phyloP scores from a whole-genome alignment of 2,888 invertebrate species.

The Euzophera pinguis region DNA sequence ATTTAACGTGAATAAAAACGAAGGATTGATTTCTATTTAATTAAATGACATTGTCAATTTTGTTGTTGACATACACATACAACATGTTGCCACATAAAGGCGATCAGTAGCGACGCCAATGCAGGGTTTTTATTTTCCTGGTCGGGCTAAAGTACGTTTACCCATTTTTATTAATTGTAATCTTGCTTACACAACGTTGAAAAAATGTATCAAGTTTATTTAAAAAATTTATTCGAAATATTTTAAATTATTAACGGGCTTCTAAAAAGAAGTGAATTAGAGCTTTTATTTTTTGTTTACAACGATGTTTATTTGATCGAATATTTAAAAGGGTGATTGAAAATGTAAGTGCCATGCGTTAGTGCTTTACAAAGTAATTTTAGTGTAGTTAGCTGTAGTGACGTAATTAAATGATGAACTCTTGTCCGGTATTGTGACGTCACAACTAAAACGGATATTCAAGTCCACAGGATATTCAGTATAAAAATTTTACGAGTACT shows the following conservation, averaged over 20 bases:
- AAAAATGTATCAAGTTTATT: neutral
- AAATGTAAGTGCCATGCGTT: conserved; percentile 60
- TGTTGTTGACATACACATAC: no score
- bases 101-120: no score
- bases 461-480: no score
- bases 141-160: no score
- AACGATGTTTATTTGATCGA: conserved; percentile 31
- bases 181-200: no score
- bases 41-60: no score
- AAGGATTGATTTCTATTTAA: no score
- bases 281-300: conserved; percentile 22
- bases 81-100: no score
- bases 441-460: neutral
- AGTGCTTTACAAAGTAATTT: conserved; percentile 55
- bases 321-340: conserved; percentile 44
- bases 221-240: neutral
- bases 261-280: neutral
- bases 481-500: no score
- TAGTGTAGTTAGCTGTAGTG: conserved; percentile 6
- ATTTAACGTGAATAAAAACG: no score
- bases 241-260: neutral
- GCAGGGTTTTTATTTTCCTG: no score
- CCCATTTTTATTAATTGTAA: no score
- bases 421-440: neutral
- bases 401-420: neutral